Conservation (phyloP, 2,113 vertebrate species). For the Accipiter cooperii region DNA sequence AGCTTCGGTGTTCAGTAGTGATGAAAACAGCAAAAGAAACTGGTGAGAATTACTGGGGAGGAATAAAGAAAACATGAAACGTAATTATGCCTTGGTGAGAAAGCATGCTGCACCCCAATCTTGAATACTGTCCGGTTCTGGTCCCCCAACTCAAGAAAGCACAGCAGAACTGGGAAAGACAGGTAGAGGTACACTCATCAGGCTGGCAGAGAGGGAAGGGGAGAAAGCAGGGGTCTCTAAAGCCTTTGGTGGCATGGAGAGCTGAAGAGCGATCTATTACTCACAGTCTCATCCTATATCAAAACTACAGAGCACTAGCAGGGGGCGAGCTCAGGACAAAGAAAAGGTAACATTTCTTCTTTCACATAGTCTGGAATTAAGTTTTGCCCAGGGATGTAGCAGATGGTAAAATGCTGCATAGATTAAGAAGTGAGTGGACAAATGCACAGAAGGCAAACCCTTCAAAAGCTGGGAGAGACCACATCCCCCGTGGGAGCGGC, state of each 20-base stretch:
- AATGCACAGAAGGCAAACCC: not conserved
- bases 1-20: not conserved
- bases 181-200: not conserved
- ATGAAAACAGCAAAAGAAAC: not conserved
- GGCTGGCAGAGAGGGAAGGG: not conserved
- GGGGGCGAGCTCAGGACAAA: not conserved
- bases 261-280: not conserved
- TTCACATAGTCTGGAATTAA: not conserved
- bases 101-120: not conserved
- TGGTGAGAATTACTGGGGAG: not conserved
- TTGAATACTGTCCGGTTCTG: not conserved
- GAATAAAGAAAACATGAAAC: not conserved
- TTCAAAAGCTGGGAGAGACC: not conserved
- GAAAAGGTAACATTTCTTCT: not conserved
- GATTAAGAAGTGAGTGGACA: not conserved
- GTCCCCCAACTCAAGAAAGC: not conserved
- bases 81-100: not conserved
- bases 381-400: not conserved
- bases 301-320: not conserved
- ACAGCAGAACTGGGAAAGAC: not conserved
- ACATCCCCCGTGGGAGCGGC: fast-evolving
- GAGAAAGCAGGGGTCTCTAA: not conserved
- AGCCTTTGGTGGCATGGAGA: not conserved
- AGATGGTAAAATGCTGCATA: not conserved
- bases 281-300: not conserved